Base-by-base conservation (phyloP, 2,888 invertebrate species). In the Leucophenga montana region DNA sequence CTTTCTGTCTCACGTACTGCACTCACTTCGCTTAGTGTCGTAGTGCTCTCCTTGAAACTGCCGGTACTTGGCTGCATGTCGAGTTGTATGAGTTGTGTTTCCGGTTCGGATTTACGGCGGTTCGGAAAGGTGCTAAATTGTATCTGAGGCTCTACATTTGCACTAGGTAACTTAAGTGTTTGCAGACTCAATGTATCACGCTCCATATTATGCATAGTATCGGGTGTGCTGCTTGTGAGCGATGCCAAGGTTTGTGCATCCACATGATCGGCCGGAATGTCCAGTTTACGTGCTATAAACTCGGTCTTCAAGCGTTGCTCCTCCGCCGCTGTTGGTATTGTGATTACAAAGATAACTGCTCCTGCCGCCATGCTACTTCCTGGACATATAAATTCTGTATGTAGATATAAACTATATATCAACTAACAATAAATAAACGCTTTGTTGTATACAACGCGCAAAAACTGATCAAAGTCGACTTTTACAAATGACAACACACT, bases 271-370 rank as follows among this genome's bases (percentile, higher is more conserved):
- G 75, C 59, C 14, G 67, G 66, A 6, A 66, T 31, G 59, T 78
- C 75, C 66, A 66, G 27, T 72, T 71, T 76, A 61, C 69, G 66
- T 3, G 65, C 54, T 14, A 72, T 31, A 48, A 72, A 74, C 62
- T 76, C 74, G 20, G 61, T 71, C 44, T 77, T 82, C 3, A 82
- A 67, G 22, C 80, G 85, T 54, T 85, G 82, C 84, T 92, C 92
- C 75, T 90, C 89, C 69, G 13, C 68, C 44, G 89, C 90, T 27
- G 90, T 90, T 5, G 92, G 92, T 20, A 92, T 89, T 74, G 90
- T 91, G 14, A 92, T 89, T 44, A 92, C 89, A 75, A 92, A 91
- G 53, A 92, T 84, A 39, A 39, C 39, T n/a, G 91, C 90, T 44
- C 91, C 91, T 11, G 91, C 88, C 2, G 75, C 77, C 67, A 67